These are phyloP conservation scores for Tiaroga cobitis DNA, from an alignment of 2,797 vertebrate genomes.

Conservation along the genomic window DNA sequence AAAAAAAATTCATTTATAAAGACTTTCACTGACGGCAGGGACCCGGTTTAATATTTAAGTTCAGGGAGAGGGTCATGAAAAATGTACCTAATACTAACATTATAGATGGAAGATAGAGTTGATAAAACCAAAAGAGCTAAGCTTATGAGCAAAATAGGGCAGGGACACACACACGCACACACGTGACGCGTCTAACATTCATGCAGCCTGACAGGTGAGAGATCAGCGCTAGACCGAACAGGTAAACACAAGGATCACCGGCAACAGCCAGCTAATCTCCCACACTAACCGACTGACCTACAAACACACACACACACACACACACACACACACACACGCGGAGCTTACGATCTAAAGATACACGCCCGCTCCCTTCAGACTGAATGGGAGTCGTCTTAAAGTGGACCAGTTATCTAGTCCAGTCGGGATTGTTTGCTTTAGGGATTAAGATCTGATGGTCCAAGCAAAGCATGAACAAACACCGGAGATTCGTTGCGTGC, in stretches of 20 bases:
- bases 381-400: not conserved
- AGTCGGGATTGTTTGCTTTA: not conserved
- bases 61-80: not conserved
- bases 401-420: not conserved
- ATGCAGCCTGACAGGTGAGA: slow-evolving; percentile 17
- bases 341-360: not conserved
- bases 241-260: slow-evolving; percentile 17
- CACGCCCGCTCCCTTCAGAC: not conserved
- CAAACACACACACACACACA: not conserved
- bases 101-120: not conserved
- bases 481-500: not conserved
- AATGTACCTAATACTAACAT: no score
- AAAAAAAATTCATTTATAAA: no score
- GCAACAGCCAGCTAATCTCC: slow-evolving; percentile 18
- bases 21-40: not conserved
- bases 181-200: not conserved
- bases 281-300: slow-evolving; percentile 39
- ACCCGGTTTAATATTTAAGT: not conserved
- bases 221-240: slow-evolving; percentile 6
- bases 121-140: not conserved
- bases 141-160: not conserved
- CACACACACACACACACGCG: not conserved
- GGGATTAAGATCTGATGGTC: not conserved
- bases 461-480: not conserved
- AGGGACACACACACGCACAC: not conserved